Evolutionary conservation across 2,888 invertebrate species (phyloP), one percentile per base, ranked within the genome.

Genomic region (Lingula anatina): DNA sequence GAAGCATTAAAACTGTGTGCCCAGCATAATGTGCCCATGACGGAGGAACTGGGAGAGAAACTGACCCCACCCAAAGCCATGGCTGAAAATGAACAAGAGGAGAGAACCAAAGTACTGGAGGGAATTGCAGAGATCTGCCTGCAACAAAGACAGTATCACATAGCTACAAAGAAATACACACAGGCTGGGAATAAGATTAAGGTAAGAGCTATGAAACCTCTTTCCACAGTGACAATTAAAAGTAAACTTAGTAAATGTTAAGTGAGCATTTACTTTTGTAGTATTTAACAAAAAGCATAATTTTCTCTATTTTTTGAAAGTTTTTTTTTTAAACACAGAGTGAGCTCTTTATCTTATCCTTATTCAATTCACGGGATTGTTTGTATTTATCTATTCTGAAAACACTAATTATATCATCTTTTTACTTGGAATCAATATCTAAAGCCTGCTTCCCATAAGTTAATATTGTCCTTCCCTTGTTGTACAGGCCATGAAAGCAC

Each of bases 161-260:
- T 94, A 54, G 96, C 99, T 1, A 94, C 97, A 0, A 97, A 96
- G 74, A 90, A 97, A 73, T 94, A 90, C 64, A 97, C 97, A 0
- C 94, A 96, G 78, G 90, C 94, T 12, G 96, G 96, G 0, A 92
- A 96, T 73, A 95, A 79, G 61, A 65, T 79, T 36, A 76, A 94
- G 82, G 87, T 89, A 62, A 61, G 60, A 31, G n/a, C 5, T 15
- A 5, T 31, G 31, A 31, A 31, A 15, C 9, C 9, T 31, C 9
- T 31, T 31, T 31, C 31, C n/a, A n/a, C n/a, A n/a, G n/a, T n/a
- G n/a, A n/a, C n/a, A n/a, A n/a, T n/a, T n/a, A n/a, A n/a, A n/a
- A n/a, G n/a, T n/a, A n/a, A n/a, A n/a, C n/a, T n/a, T n/a, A n/a
- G n/a, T n/a, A n/a, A n/a, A n/a, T n/a, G n/a, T n/a, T n/a, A n/a